phyloP scores from a whole-genome alignment of 1,140 invertebrate species.

The Liolophura sinensis region DNA sequence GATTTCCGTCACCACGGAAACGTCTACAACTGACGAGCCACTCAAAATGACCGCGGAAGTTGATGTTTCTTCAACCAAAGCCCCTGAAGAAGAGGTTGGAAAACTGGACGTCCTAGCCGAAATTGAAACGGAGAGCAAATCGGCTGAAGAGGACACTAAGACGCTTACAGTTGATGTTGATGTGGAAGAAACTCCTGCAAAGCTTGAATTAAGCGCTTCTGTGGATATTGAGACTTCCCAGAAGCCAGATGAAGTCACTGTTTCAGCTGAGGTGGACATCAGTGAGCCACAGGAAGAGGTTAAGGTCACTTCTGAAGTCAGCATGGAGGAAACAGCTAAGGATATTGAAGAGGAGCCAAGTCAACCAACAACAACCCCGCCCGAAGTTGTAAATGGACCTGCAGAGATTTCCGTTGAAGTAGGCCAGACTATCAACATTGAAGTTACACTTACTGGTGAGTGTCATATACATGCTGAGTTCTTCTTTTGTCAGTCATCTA shows the following conservation, averaged over 20 bases:
- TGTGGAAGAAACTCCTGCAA: neutral
- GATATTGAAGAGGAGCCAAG: slow-evolving; percentile 4
- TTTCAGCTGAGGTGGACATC: slow-evolving; percentile 4
- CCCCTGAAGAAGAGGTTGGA: neutral
- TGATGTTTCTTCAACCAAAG: neutral
- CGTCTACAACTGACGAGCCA: too few relatives aligned
- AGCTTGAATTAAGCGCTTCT: too few relatives aligned
- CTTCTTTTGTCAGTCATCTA: too few relatives aligned
- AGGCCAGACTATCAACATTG: slow-evolving; percentile 19
- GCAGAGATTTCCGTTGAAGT: slow-evolving; percentile 13
- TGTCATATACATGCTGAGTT: neutral
- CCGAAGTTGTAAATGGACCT: slow-evolving; percentile 13
- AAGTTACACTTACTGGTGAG: slow-evolving; percentile 16
- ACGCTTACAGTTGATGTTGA: neutral
- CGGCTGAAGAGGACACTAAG: neutral
- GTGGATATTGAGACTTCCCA: neutral
- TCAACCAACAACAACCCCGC: slow-evolving; percentile 2
- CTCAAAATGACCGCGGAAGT: too few relatives aligned
- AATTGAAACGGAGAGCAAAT: neutral
- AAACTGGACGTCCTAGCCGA: neutral
- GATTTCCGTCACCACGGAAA: too few relatives aligned
- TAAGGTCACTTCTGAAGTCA: neutral
- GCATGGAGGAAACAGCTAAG: neutral
- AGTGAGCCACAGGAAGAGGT: slow-evolving; percentile 1
- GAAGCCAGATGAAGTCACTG: neutral